Evolutionary conservation across 2,888 invertebrate species (phyloP).

Genomic region (Nephrotoma guestfalica): DNA sequence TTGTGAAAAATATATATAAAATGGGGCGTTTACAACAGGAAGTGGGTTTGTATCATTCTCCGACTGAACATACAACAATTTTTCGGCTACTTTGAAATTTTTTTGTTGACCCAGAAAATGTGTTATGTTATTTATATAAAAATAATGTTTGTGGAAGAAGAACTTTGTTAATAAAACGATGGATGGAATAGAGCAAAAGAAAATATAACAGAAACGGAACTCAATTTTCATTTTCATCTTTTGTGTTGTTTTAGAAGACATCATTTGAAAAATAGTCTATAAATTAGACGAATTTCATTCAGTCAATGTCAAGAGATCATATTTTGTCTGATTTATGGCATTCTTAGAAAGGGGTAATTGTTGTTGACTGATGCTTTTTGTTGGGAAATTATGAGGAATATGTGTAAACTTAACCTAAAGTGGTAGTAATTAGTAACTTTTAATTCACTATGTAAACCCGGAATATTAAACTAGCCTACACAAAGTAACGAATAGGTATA

Average conservation of each 20-base stretch:
- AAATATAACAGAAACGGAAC: not conserved
- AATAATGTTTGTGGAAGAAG: not conserved
- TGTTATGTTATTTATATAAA: not conserved
- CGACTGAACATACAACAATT: constrained; percentile 2
- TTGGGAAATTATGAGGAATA: not conserved
- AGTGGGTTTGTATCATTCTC: constrained; percentile 7
- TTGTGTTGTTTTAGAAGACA: not conserved
- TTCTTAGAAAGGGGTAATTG: not conserved
- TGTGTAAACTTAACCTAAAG: not conserved
- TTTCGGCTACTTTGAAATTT: constrained; percentile 11
- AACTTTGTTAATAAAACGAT: not conserved
- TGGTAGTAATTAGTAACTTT: not conserved
- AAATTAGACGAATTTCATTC: not conserved
- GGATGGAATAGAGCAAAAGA: not conserved
- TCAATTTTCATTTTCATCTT: not conserved
- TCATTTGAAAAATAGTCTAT: not conserved
- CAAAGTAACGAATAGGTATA: too few species aligned
- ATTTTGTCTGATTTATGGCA: not conserved
- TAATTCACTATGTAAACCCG: too few species aligned
- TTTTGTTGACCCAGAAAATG: constrained; percentile 5
- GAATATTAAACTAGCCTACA: too few species aligned
- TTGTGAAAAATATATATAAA: not conserved
- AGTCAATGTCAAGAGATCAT: not conserved
- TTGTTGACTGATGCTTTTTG: not conserved
- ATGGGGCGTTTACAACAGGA: constrained; percentile 7